Evolutionary conservation across 2,888 invertebrate genomes (phyloP), one percentile per base, ranked within the genome.

Genomic region (Callyntrura guangdongensis): DNA sequence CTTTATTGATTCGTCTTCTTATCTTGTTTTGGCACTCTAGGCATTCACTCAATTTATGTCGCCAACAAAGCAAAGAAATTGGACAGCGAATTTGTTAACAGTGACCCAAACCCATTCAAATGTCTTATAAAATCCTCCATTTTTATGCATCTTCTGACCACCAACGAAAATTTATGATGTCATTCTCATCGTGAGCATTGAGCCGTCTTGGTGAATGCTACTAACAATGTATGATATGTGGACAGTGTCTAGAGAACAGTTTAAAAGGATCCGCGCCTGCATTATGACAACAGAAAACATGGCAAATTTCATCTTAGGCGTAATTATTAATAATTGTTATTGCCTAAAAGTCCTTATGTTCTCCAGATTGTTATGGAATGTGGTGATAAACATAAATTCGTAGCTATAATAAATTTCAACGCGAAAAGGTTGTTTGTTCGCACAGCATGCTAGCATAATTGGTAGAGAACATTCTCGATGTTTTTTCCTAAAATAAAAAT

Each of bases 301-400:
- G 14, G 5, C 14, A 67, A 83, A 83, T 47, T 17, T 1, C 45
- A 67, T 45, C 25, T 69, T 25, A 8, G 22, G 25, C 1, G 74
- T 77, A 74, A 86, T 77, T 86, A 86, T 74, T 86, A 86, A 86
- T 86, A 77, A 86, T 86, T 61, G 61, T 79, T 77, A 77, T 86
- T 86, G 49, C 20, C 27, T 11, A 86, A 86, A 79, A 64, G 64
- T 79, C 77, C 64, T 86, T 86, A 61, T 79, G 27, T 77, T 77
- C 36, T 86, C 64, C 86, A 79, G 77, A 86, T 84, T 49, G 49
- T 17, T 64, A 49, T 85, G 25, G 17, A 53, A 36, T 36, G 36
- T 8, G 72, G 72, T 85, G 69, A 69, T 53, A 84, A 67, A 47
- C 20, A 47, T 45, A 72, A 49, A 72, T 22, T 45, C 72, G 45